These are phyloP conservation scores for Thamnophis sirtalis DNA, from an alignment of 2,113 vertebrate species.

Conservation along the genomic window DNA sequence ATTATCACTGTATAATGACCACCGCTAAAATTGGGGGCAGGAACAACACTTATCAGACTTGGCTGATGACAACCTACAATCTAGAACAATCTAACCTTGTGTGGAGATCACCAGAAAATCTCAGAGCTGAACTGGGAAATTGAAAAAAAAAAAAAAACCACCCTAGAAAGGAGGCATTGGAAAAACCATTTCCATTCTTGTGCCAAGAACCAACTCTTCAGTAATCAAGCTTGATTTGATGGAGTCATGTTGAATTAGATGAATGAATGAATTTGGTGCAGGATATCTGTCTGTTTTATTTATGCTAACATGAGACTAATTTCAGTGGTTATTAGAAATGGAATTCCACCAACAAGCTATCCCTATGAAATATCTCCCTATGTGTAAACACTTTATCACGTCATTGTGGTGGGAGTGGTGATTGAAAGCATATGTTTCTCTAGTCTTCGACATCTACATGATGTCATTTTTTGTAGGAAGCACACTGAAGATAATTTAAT, in stretches of 20 bases:
- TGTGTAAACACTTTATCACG: too few relatives aligned
- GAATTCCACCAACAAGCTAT: neutral
- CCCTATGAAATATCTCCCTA: neutral
- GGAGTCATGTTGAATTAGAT: neutral
- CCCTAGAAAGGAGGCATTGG: neutral
- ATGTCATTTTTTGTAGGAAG: neutral
- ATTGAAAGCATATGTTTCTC: neutral
- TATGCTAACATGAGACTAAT: neutral
- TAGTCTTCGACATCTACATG: neutral
- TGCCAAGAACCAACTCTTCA: neutral
- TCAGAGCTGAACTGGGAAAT: neutral
- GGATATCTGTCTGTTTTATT: neutral
- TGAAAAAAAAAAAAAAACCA: neutral
- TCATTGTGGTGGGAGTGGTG: too few relatives aligned
- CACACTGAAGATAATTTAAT: neutral
- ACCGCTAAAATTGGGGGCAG: neutral
- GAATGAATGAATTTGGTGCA: neutral
- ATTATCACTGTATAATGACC: neutral
- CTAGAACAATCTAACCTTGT: neutral
- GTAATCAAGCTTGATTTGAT: neutral
- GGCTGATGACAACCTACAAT: neutral
- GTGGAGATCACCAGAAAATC: neutral
- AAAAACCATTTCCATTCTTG: neutral
- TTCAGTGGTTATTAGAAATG: neutral
- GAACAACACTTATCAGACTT: neutral